Conservation (phyloP, 2,797 vertebrate genomes). For the Brachyalestes nurse region DNA sequence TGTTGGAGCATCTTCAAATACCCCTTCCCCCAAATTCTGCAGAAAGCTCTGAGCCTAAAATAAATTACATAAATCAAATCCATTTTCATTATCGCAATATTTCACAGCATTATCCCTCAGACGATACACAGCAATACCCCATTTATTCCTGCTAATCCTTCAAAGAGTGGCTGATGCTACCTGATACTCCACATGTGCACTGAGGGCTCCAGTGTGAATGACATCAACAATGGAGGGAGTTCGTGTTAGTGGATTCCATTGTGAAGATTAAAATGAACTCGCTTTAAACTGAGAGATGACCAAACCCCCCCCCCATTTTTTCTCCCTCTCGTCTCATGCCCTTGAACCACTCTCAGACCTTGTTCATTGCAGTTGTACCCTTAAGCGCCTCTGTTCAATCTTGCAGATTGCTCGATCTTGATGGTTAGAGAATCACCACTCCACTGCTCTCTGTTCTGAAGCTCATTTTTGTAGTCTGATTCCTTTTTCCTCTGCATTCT, state of each 20-base stretch:
- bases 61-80: constrained; percentile 68
- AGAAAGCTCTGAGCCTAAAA: constrained; percentile 61
- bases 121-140: constrained; percentile 73
- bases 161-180: constrained; percentile 77
- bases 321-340: constrained; percentile 10
- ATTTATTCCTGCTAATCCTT: constrained; percentile 80
- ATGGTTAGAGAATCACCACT: not conserved
- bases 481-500: no score
- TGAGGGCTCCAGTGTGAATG: constrained; percentile 64
- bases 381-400: not conserved
- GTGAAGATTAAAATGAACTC: constrained; percentile 71
- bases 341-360: not conserved
- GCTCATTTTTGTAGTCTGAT: not conserved
- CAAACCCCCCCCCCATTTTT: constrained; percentile 43
- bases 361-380: not conserved
- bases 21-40: constrained; percentile 50
- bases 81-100: constrained; percentile 78
- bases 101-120: constrained; percentile 75
- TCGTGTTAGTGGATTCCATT: constrained; percentile 74
- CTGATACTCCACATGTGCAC: constrained; percentile 67
- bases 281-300: constrained; percentile 33
- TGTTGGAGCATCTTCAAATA: constrained; percentile 52
- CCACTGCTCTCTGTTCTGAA: not conserved
- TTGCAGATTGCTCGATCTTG: not conserved
- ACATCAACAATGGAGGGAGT: constrained; percentile 73